phyloP scores from a whole-genome alignment of 2,797 vertebrate genomes.

The Coilia nasus region DNA sequence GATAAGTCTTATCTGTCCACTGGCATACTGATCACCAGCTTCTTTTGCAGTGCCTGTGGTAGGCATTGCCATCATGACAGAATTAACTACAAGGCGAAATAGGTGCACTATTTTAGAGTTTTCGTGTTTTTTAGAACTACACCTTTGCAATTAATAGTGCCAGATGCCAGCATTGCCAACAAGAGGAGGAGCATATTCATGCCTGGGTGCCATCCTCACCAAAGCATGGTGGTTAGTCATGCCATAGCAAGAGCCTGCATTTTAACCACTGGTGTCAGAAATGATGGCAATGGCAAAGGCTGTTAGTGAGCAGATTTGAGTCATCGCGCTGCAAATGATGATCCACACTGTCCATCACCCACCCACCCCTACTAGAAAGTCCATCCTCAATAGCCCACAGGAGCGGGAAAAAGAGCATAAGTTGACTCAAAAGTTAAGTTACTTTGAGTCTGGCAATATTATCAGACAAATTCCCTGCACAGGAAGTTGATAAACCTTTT shows the following conservation, averaged over 20 bases:
- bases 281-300: background rate
- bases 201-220: background rate
- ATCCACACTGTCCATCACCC: no score
- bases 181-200: background rate
- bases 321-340: background rate
- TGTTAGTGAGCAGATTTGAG: background rate
- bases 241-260: background rate
- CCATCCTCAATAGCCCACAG: background rate
- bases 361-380: background rate
- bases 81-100: background rate
- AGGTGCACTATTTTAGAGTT: background rate
- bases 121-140: background rate
- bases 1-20: background rate
- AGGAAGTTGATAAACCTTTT: background rate
- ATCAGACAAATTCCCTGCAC: no score
- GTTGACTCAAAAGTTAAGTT: no score
- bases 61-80: background rate
- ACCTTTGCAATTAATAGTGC: background rate
- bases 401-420: background rate
- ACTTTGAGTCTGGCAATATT: no score
- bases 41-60: background rate
- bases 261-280: background rate
- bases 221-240: background rate
- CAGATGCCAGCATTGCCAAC: background rate
- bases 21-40: background rate